Evolutionary conservation across 1,140 invertebrate species (phyloP).

Genomic region (Neocloeon triangulifer): DNA sequence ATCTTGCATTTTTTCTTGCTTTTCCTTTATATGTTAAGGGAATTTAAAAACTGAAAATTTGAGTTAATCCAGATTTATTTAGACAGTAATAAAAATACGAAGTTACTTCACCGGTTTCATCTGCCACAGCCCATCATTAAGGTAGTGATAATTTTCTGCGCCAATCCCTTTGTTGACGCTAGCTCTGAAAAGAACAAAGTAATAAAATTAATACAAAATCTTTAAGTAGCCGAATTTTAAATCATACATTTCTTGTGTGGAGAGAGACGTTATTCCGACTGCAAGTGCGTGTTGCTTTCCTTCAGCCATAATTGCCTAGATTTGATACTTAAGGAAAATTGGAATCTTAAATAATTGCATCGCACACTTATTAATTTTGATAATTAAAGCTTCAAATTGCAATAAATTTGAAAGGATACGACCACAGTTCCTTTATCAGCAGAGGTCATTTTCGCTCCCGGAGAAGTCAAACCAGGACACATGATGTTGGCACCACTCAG

Average conservation of each 20-base stretch:
- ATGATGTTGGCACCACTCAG: constrained; percentile 99
- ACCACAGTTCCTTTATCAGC: constrained; percentile 73
- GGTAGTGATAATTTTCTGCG: constrained; percentile 94
- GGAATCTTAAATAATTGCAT: too few relatives aligned
- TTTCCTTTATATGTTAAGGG: too few relatives aligned
- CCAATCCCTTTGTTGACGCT: constrained; percentile 94
- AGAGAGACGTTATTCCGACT: constrained; percentile 74
- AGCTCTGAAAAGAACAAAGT: constrained; percentile 39
- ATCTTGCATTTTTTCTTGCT: too few relatives aligned
- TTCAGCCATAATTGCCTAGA: constrained; percentile 88
- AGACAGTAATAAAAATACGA: too few relatives aligned
- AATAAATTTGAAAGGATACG: constrained; percentile 35
- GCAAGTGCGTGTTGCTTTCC: constrained; percentile 91
- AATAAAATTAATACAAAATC: too few relatives aligned
- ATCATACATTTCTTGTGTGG: constrained; percentile 83
- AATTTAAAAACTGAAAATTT: too few relatives aligned
- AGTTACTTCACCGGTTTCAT: constrained; percentile 94
- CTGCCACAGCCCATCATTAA: constrained; percentile 98
- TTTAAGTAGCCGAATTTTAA: too few relatives aligned
- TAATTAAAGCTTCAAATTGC: too few relatives aligned
- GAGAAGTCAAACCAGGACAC: constrained; percentile 96
- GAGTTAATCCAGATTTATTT: too few relatives aligned
- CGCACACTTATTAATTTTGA: too few relatives aligned
- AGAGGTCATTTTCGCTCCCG: constrained; percentile 79
- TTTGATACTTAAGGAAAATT: too few relatives aligned